Evolutionary conservation across 2,113 vertebrate genomes (phyloP), one percentile per base, ranked within the genome.

Genomic region (Sigmodon hispidus): DNA sequence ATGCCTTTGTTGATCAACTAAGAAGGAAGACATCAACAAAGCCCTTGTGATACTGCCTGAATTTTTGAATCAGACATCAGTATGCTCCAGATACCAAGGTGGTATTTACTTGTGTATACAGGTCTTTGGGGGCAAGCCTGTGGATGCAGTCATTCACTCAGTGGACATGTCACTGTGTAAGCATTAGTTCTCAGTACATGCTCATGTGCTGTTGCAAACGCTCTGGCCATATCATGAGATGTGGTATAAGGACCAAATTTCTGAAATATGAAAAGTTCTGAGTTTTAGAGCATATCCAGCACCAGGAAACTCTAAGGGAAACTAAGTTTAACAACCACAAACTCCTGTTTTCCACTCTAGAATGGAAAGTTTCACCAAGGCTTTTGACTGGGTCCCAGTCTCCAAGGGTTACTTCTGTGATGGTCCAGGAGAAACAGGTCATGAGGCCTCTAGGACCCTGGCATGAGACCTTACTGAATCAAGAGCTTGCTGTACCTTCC

Each of bases 261-360:
- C 8, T 5, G 55, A 81, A 91, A 40, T 34, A 45, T 61, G 90
- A 81, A 59, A 75, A 80, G 3, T 55, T 24, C 0, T 57, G 79
- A 36, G 36, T 79, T 69, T 94, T 26, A 70, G 21, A 81, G 55
- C 24, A 50, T 48, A 34, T 2, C n/a, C 5, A 36, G 76, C 22
- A 19, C 43, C 15, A 34, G 50, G 43, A 13, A 52, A 50, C 34
- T 11, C 6, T 26, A 21, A 2, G 0, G 45, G 85, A 40, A 34
- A 21, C 50, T 57, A 10, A 70, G 29, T n/a, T 7, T 1, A 16
- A 48, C 8, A 50, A 13, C 57, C 0, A 1, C 2, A 2, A 11
- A 29, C 26, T 17, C 29, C 59, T 17, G 12, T 36, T 26, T 80
- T 55, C 50, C 31, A 59, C 3, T 6, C 80, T 57, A 15, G 0